Conservation (phyloP, 2,888 invertebrate genomes). For the Toxonevra muliebris region DNA sequence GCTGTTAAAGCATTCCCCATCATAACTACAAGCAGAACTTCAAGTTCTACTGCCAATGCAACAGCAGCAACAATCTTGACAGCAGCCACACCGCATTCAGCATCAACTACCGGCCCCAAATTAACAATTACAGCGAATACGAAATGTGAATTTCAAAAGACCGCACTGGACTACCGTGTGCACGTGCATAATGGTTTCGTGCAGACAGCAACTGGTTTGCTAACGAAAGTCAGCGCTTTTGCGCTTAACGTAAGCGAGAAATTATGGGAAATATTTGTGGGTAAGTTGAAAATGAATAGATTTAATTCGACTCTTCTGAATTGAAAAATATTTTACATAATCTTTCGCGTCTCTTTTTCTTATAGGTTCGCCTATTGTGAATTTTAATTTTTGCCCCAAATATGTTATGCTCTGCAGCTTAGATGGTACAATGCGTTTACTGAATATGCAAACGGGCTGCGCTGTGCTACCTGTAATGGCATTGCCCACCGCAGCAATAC, state of each 20-base stretch:
- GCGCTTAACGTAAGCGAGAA: constrained; percentile 70
- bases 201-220: constrained; percentile 71
- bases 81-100: constrained; percentile 41
- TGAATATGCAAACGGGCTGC: constrained; percentile 57
- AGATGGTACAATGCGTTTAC: constrained; percentile 60
- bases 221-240: constrained; percentile 70
- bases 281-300: constrained; percentile 55
- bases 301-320: not conserved
- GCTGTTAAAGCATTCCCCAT: constrained; percentile 42
- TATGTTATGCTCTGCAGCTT: constrained; percentile 62
- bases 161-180: constrained; percentile 65
- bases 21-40: constrained; percentile 36
- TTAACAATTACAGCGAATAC: constrained; percentile 48
- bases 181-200: constrained; percentile 66
- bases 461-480: constrained; percentile 60
- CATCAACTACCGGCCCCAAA: constrained; percentile 49
- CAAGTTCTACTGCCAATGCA: constrained; percentile 11
- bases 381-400: constrained; percentile 60
- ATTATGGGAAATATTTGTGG: constrained; percentile 77
- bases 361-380: constrained; percentile 60
- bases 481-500: constrained; percentile 56
- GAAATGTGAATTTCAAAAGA: constrained; percentile 58
- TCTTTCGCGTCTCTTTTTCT: not conserved
- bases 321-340: not conserved
- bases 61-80: constrained; percentile 8